Evolutionary conservation across 2,797 vertebrate species (phyloP), one percentile per base, ranked within the genome.

Genomic region (Hydrocynus forskahlii): DNA sequence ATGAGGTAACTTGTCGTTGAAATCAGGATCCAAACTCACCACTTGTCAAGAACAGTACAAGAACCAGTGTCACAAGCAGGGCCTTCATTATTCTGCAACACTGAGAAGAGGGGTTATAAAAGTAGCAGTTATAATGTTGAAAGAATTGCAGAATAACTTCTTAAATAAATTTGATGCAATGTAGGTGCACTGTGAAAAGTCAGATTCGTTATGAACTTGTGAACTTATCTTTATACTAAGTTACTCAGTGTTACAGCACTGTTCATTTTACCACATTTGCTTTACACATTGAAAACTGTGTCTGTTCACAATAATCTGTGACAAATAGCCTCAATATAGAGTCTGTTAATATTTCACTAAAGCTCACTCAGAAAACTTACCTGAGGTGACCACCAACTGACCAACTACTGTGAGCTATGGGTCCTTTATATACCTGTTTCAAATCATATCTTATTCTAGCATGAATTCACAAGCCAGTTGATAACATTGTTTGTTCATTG

Each of bases 21-120:
- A 4, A 35, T 35, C 35, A 35, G 35, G 35, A 45, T 64, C 38
- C 19, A 48, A 50, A 71, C 21, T 71, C 69, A 54, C 48, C 66
- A 1, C 10, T 40, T 2, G 29, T 17, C 7, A 43, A 1, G 7
- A 68, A 12, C 66, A 68, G 66, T 17, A 13, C 4, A 68, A 68
- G 19, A 68, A 23, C 66, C 38, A 45, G 8, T 0, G 19, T 45
- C 38, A 21, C 17, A 45, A 45, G 17, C 35, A 67, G n/a, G 40
- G 19, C 66, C 66, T 68, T 45, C 40, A 68, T 68, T 45, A 13
- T 68, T 68, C 66, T 68, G 19, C 21, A 64, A 38, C 14, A 38
- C 9, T 19, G 43, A 66, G 63, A 19, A 35, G 12, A 19, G 21
- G 45, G 6, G 7, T 9, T 19, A 35, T 1, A 60, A 23, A 62